Evolutionary conservation across 2,888 invertebrate species (phyloP), one percentile per base, ranked within the genome.

Genomic region (Mylabris sibirica): DNA sequence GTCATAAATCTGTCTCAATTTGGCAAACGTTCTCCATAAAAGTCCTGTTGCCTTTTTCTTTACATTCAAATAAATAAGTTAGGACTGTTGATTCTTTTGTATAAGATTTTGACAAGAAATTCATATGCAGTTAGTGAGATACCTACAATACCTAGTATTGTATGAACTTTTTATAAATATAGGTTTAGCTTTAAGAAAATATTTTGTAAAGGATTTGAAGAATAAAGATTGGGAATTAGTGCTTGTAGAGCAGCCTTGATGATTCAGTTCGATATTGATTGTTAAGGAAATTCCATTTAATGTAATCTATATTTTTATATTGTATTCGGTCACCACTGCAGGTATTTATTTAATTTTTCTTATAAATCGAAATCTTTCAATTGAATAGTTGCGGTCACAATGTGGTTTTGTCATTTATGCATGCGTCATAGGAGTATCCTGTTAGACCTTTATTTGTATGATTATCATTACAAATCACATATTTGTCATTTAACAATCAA

Each of bases 391-490:
- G 53, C 22, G 53, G 53, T 53, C 22, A 24, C 4, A 30, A 2
- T 53, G 53, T 24, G 53, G 38, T 60, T 60, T 60, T 22, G 60
- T 38, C 60, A 60, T 60, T 60, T 34, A 34, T 60, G 60, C 60
- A 34, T 60, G 60, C 60, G 34, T 60, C 53, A 53, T 24, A 22
- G 2, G 8, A 53, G 20, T 49, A 49, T 41, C 17, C 12, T 12
- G 12, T 38, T 38, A 8, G n/a, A n/a, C 17, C 6, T n/a, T 44
- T 44, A 17, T 44, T n/a, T 8, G 6, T n/a, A 44, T 41, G 41
- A 17, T 44, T 44, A 6, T 44, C 17, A 44, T 17, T 44, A 44
- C 3, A n/a, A 44, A 44, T 44, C 44, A 44, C 44, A 44, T n/a
- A 12, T 17, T 53, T 53, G 53, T 22, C 22, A 53, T 53, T 53